phyloP scores from a whole-genome alignment of 2,113 vertebrate species.

The Stigmatopora argus region DNA sequence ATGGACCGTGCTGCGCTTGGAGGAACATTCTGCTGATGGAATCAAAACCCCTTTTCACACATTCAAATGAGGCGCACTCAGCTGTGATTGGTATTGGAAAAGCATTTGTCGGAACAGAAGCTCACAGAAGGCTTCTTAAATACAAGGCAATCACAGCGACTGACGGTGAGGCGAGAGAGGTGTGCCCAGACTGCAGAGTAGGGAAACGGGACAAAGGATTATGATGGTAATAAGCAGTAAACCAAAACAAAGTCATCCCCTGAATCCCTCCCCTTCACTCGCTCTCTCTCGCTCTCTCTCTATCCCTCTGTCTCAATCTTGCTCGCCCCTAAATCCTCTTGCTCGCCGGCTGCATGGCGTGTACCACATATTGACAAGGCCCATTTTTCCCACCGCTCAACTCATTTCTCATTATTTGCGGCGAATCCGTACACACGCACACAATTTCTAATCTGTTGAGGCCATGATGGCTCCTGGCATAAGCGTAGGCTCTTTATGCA shows the following conservation, averaged over 20 bases:
- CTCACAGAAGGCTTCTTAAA: constrained; percentile 72
- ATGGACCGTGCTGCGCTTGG: constrained; percentile 62
- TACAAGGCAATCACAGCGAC: constrained; percentile 72
- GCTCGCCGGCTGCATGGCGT: constrained; percentile 36
- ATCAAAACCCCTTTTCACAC: constrained; percentile 72
- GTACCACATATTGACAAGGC: constrained; percentile 67
- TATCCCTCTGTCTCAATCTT: constrained; percentile 32
- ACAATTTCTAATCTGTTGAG: constrained; percentile 68
- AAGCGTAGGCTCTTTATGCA: constrained; percentile 53
- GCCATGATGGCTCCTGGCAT: constrained; percentile 53
- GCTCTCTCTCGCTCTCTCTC: constrained; percentile 51
- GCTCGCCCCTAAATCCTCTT: constrained; percentile 59
- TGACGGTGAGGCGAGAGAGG: constrained; percentile 63
- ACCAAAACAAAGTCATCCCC: constrained; percentile 75
- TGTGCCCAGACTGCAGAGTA: constrained; percentile 70
- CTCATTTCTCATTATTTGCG: constrained; percentile 72
- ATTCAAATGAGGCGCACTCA: constrained; percentile 75
- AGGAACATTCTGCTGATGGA: constrained; percentile 75
- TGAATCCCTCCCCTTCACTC: constrained; percentile 36
- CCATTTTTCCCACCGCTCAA: constrained; percentile 56
- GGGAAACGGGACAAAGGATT: constrained; percentile 69
- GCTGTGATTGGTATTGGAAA: constrained; percentile 78
- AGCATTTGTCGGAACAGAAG: constrained; percentile 71
- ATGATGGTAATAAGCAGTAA: constrained; percentile 75
- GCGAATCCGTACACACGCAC: constrained; percentile 60